Conservation (phyloP, 2,797 vertebrate genomes). For the Eleutherodactylus coqui region DNA sequence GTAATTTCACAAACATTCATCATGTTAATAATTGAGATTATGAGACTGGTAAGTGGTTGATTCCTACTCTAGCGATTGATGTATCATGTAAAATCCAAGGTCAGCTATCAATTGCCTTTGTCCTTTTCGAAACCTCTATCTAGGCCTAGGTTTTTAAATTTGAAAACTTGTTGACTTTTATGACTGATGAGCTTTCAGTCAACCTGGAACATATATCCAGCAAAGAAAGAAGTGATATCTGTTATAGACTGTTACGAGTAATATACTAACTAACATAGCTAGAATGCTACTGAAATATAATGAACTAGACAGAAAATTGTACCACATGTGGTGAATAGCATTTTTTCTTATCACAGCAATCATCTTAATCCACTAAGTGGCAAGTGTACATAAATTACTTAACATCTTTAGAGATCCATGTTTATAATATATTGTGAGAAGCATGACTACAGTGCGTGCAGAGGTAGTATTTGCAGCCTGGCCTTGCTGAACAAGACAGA, state of each 20-base stretch:
- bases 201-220: not conserved
- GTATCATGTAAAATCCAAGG: slow-evolving; percentile 21
- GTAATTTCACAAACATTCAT: slow-evolving; percentile 51
- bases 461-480: too few species aligned
- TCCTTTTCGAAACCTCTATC: not conserved
- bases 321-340: not conserved
- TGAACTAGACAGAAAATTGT: not conserved
- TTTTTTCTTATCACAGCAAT: not conserved
- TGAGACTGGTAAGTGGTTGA: not conserved
- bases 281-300: not conserved
- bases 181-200: too few species aligned
- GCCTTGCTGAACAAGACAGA: too few species aligned
- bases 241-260: not conserved
- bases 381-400: not conserved
- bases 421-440: too few species aligned
- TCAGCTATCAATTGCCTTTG: slow-evolving; percentile 22
- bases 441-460: too few species aligned
- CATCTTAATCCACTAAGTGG: not conserved
- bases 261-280: not conserved
- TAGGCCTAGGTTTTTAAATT: not conserved
- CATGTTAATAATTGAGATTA: slow-evolving; percentile 36
- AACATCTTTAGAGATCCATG: not conserved
- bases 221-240: not conserved
- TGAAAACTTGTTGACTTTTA: not conserved
- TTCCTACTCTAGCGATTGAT: slow-evolving; percentile 6